Evolutionary conservation across 2,113 vertebrate genomes (phyloP).

Genomic region (Alaudala cheleensis): DNA sequence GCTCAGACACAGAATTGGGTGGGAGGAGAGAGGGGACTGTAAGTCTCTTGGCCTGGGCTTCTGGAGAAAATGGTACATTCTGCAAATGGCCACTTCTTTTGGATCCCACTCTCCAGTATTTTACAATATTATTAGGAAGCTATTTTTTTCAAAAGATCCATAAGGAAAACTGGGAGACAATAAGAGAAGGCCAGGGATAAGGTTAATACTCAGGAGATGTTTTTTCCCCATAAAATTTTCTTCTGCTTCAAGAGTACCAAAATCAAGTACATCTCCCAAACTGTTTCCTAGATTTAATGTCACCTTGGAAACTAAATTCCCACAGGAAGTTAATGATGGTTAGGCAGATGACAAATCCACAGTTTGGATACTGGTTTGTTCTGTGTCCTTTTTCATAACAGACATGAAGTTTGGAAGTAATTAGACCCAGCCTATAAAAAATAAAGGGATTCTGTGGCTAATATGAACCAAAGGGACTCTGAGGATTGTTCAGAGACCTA

Average conservation of each 20-base stretch:
- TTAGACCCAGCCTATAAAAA: neutral
- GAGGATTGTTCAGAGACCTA: neutral
- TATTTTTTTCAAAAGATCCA: neutral
- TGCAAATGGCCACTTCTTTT: neutral
- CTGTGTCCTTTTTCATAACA: neutral
- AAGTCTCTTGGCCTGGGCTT: neutral
- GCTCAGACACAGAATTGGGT: neutral
- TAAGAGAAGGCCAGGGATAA: neutral
- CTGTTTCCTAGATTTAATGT: neutral
- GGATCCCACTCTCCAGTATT: neutral
- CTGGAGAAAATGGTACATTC: neutral
- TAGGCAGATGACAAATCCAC: neutral
- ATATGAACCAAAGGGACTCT: neutral
- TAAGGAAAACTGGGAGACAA: neutral
- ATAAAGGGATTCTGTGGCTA: neutral
- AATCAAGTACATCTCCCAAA: neutral
- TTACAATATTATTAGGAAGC: neutral
- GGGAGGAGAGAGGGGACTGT: neutral
- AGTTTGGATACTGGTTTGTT: neutral
- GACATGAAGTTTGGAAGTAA: neutral
- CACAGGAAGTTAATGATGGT: neutral
- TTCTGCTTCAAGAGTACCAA: neutral
- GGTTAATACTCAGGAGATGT: neutral
- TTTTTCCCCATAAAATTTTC: neutral
- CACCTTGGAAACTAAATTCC: neutral